A percentile compares a stretch with the other conserved stretches of the same genome.
phyloP scores from a whole-genome alignment of 2,797 vertebrate species.

The Petrocephalus schoutedeni region DNA sequence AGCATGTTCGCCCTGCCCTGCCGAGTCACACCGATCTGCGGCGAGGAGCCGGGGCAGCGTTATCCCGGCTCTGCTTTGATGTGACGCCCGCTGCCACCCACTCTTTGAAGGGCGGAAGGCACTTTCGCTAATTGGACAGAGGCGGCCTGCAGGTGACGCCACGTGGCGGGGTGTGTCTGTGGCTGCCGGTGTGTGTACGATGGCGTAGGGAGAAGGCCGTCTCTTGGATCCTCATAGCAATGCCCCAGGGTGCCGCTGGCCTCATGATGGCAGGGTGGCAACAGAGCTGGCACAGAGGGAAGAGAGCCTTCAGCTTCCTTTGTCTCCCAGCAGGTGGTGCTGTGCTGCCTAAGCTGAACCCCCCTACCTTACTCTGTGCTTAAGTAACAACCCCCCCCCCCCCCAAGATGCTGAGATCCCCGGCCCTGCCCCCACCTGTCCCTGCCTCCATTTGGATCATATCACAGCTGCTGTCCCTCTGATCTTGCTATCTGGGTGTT shows the following conservation, averaged over 20 bases:
- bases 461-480: conserved; percentile 19
- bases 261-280: background rate
- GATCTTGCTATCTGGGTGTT: conserved; percentile 22
- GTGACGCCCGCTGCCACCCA: background rate
- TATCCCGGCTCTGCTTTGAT: background rate
- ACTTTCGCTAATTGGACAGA: background rate
- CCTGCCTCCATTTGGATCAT: background rate
- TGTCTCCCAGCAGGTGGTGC: background rate
- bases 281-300: background rate
- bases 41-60: background rate
- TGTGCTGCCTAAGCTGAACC: no score
- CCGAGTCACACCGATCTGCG: background rate
- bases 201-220: background rate
- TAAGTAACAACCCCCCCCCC: background rate
- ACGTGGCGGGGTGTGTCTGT: background rate
- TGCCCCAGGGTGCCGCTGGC: background rate
- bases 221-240: background rate
- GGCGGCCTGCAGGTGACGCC: background rate
- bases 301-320: no score
- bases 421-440: background rate
- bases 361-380: background rate
- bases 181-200: background rate
- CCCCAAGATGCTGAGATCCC: background rate
- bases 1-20: background rate
- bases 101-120: background rate